Evolutionary conservation across 2,797 vertebrate species (phyloP).

Genomic region (Cynopterus sphinx): DNA sequence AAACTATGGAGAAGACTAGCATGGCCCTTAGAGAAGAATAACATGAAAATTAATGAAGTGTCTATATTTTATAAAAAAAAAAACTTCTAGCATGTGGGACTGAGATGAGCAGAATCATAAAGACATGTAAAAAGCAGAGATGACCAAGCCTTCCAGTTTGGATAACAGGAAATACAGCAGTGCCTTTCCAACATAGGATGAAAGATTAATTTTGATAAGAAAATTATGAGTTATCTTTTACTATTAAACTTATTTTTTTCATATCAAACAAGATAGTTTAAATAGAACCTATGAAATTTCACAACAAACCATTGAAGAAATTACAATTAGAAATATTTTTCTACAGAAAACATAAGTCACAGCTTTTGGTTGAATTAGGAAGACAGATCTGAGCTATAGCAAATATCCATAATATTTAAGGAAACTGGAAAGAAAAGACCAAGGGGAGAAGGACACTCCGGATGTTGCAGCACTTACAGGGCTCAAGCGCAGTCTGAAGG

Average conservation of each 20-base stretch:
- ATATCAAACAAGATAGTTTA: neutral
- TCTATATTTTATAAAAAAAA: neutral
- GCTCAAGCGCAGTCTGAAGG: neutral
- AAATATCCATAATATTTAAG: neutral
- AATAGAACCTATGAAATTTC: neutral
- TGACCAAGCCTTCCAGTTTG: neutral
- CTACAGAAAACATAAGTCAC: neutral
- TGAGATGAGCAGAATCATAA: neutral
- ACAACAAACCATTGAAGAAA: neutral
- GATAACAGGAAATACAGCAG: neutral
- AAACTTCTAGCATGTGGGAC: neutral
- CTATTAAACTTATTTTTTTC: neutral
- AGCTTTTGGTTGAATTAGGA: neutral
- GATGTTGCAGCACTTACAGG: neutral
- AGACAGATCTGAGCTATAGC: neutral
- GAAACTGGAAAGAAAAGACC: neutral
- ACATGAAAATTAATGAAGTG: neutral
- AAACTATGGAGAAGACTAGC: neutral
- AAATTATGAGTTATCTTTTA: neutral
- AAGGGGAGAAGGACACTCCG: neutral
- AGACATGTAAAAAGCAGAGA: neutral
- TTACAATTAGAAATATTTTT: neutral
- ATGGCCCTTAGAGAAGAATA: neutral
- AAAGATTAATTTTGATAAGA: neutral
- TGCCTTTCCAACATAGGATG: neutral